A percentile compares a stretch with the other conserved stretches of the same genome.
Conservation (phyloP, 2,888 invertebrate species). For the Spatulosminthurus flaviceps region DNA sequence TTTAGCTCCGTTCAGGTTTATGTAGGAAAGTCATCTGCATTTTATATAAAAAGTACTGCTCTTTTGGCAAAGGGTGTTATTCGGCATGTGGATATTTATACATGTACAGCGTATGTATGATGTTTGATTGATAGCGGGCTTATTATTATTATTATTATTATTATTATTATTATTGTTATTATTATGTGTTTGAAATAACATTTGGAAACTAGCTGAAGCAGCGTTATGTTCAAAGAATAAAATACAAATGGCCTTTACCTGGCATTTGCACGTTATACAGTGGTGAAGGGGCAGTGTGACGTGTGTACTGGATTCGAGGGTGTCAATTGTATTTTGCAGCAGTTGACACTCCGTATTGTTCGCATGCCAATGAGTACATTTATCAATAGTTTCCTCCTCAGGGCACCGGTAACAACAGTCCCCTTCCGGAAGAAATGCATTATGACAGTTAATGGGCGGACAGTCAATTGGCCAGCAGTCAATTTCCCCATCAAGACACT, state of each 20-base stretch:
- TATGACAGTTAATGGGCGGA: slow-evolving; percentile 75
- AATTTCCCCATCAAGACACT: slow-evolving; percentile 87
- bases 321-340: slow-evolving; percentile 70
- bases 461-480: slow-evolving; percentile 91
- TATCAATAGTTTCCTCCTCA: slow-evolving; percentile 64
- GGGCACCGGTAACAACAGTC: slow-evolving; percentile 79
- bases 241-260: slow-evolving; percentile 70
- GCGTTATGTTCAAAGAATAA: too few species aligned
- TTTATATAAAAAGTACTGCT: too few species aligned
- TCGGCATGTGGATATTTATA: too few species aligned
- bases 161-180: too few species aligned
- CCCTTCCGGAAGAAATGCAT: slow-evolving; percentile 71
- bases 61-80: too few species aligned
- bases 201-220: too few species aligned
- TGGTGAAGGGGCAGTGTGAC: slow-evolving; percentile 71
- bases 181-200: too few species aligned
- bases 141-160: too few species aligned
- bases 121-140: too few species aligned
- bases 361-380: slow-evolving; percentile 65
- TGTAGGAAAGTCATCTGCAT: too few species aligned
- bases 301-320: slow-evolving; percentile 61
- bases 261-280: slow-evolving; percentile 78
- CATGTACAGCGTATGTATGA: too few species aligned
- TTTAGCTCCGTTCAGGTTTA: too few species aligned
- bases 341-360: slow-evolving; percentile 71